Evolutionary conservation across 2,888 invertebrate species (phyloP), one percentile per base, ranked within the genome.

Genomic region (Caenorhabditis japonica): DNA sequence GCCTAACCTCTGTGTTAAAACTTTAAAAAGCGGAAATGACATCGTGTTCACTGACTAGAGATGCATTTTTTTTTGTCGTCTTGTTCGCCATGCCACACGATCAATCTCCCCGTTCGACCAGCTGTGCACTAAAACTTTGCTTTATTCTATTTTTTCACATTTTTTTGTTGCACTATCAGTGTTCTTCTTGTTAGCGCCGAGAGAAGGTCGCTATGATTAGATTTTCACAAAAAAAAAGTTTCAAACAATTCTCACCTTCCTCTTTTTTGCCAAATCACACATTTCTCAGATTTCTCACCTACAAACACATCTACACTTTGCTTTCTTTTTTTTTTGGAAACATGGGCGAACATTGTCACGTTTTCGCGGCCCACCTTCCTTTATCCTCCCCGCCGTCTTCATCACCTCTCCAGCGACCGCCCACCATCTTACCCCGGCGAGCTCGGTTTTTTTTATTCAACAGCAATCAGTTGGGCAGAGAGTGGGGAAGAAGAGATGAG

Each of bases 111-210:
- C 17, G 52, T 53, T 53, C 62, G n/a, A 46, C 62, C 62, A 62
- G 62, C 62, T 62, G 62, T 62, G 62, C 53, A 53, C 52, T 61
- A 52, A 61, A n/a, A n/a, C n/a, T n/a, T n/a, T 15, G 51, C 43
- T 33, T 44, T 13, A 44, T 52, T 61, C 61, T 25, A 36, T 52
- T 61, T 44, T 44, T 46, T 17, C 7, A 7, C 41, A 44, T 25
- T 23, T 13, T 27, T 23, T 43, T 61, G 34, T 34, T 17, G 30
- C 15, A n/a, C n/a, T n/a, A n/a, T n/a, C n/a, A n/a, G n/a, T n/a
- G n/a, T n/a, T n/a, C n/a, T n/a, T n/a, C n/a, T n/a, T n/a, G n/a
- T n/a, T n/a, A n/a, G n/a, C n/a, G n/a, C n/a, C n/a, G n/a, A n/a
- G n/a, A n/a, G n/a, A n/a, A n/a, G n/a, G n/a, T n/a, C n/a, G n/a